Base-by-base conservation (phyloP, 2,888 invertebrate genomes). In the Uropetala carovei region DNA sequence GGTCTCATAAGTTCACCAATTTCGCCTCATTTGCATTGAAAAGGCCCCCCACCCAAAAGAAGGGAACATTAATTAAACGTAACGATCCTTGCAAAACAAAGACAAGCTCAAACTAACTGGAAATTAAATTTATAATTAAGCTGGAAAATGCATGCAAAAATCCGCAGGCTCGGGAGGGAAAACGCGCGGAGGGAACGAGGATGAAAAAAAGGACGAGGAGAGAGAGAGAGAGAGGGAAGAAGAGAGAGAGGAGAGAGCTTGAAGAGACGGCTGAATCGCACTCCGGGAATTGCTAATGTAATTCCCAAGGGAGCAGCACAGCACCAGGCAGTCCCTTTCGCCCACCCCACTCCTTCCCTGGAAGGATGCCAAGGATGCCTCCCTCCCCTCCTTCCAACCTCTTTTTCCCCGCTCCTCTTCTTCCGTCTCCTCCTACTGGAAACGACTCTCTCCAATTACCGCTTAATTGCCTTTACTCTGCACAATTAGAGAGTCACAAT, bases 51-150 rank as follows among this genome's bases (percentile, higher is more conserved):
- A 30, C 86, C 86, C 86, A 27, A 59, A 89, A 89, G 64, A 89
- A 59, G 30, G 89, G 60, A 68, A 89, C 89, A 89, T 89, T 89
- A 89, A 89, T 89, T 89, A 89, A 89, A 89, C 89, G 89, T 89
- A 89, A 89, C 89, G 89, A 64, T 89, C 89, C 89, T 89, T 89
- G 89, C 43, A 64, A 64, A 56, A 89, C 89, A 89, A 89, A 89
- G 89, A 89, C 89, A 64, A 89, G 89, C 89, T 60, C 43, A 89
- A 89, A 89, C 89, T 89, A 89, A 64, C 89, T 89, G 89, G 89
- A 89, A 89, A 89, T 89, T 89, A 89, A 89, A 89, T 89, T 89
- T 89, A 89, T 89, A 89, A 89, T 89, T 89, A 89, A 89, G 89
- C 89, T 89, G 89, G 89, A 89, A 89, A 89, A 89, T 89, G 56